These are phyloP conservation scores for Etia nguti DNA, from an alignment of 2,113 vertebrate genomes.

Conservation along the genomic window DNA sequence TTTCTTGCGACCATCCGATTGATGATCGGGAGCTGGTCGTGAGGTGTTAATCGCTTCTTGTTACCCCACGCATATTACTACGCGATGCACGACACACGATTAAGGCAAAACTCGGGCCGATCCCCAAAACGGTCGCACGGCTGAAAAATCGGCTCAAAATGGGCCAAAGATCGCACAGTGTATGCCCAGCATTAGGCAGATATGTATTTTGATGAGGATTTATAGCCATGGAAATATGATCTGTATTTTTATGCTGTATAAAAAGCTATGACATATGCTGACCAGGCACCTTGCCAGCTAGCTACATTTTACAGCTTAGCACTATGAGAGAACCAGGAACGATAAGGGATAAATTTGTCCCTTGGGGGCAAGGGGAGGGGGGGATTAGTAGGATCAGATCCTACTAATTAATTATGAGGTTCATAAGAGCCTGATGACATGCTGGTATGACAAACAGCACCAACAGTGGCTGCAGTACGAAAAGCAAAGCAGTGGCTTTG, in stretches of 20 bases:
- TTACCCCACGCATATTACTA: too few species aligned
- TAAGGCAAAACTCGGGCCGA: too few species aligned
- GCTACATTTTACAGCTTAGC: neutral
- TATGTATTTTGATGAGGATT: neutral
- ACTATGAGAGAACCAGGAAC: neutral
- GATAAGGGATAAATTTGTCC: neutral
- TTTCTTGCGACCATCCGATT: too few species aligned
- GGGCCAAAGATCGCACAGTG: too few species aligned
- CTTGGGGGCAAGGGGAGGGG: accelerated
- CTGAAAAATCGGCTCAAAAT: too few species aligned
- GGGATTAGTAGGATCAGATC: neutral
- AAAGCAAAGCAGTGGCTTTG: neutral
- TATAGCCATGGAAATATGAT: neutral
- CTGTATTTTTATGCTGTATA: neutral
- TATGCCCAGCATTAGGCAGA: too few species aligned
- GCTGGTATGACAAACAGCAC: slow-evolving; percentile 20
- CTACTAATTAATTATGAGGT: neutral
- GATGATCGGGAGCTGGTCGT: too few species aligned
- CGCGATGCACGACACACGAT: too few species aligned
- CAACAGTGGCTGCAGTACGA: neutral
- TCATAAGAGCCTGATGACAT: neutral
- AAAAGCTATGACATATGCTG: neutral
- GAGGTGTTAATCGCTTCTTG: too few species aligned
- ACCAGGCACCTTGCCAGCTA: neutral
- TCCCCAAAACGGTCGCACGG: too few species aligned